Percentiles rank a stretch among this genome's conserved stretches.
Evolutionary conservation across 2,888 invertebrate species (phyloP).

Genomic region (Bombylius discolor): DNA sequence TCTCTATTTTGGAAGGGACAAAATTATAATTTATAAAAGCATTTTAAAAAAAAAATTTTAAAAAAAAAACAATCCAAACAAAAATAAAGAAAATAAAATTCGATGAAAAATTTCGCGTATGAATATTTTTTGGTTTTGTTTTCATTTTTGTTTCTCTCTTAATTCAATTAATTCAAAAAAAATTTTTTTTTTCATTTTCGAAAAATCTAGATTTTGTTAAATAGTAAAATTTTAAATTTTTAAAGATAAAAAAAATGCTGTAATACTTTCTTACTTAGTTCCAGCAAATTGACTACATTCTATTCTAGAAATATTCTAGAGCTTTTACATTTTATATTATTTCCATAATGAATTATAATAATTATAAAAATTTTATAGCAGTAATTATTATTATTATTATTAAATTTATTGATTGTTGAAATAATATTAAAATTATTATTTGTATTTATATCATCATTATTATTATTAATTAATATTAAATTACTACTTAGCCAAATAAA

Average conservation of each 20-base stretch:
- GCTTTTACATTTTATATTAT: conserved; percentile 17
- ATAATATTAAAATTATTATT: conserved; percentile 10
- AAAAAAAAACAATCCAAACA: too few species aligned
- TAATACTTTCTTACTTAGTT: conserved; percentile 38
- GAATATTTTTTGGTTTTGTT: too few species aligned
- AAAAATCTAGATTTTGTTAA: too few species aligned
- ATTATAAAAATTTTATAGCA: neutral
- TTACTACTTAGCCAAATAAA: conserved; percentile 1
- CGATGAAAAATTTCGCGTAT: too few species aligned
- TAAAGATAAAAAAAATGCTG: conserved; percentile 31
- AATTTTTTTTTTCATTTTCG: too few species aligned
- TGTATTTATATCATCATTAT: conserved; percentile 6
- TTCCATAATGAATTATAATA: conserved; percentile 1
- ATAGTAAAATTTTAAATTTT: neutral
- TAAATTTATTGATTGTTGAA: conserved; percentile 9
- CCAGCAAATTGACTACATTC: conserved; percentile 37
- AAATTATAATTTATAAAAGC: too few species aligned
- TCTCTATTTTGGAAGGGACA: too few species aligned
- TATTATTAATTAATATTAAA: neutral
- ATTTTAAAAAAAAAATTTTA: too few species aligned
- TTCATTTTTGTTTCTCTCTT: too few species aligned
- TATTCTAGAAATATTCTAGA: conserved; percentile 38
- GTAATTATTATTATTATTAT: conserved; percentile 7
- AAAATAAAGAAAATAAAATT: too few species aligned
- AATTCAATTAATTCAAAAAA: too few species aligned